Conservation (phyloP, 2,888 invertebrate species). For the Polydrusus pterygomalis region DNA sequence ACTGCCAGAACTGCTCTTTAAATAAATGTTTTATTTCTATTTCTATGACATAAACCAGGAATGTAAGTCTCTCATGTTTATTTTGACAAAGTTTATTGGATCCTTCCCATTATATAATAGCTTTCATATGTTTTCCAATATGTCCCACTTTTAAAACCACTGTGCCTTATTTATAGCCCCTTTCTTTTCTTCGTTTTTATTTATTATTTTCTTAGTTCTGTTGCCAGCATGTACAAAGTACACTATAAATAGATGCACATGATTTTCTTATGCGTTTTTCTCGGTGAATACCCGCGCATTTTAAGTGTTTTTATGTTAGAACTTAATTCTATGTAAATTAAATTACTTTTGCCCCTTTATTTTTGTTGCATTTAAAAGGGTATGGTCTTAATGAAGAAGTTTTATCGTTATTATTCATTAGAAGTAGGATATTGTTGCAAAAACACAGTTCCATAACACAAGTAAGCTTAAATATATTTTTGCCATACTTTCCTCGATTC, state of each 20-base stretch:
- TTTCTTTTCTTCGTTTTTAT: conserved; percentile 9
- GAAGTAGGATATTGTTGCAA: not conserved
- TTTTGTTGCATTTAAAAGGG: not conserved
- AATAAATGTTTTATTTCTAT: not conserved
- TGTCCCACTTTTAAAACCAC: conserved; percentile 22
- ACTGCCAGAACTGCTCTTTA: not conserved
- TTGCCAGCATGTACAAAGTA: conserved; percentile 18
- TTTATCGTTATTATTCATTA: not conserved
- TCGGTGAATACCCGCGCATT: not conserved
- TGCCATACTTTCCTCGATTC: no score
- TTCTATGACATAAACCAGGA: not conserved
- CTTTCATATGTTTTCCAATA: conserved; percentile 4
- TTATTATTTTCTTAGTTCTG: conserved; percentile 14
- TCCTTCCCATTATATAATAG: conserved; percentile 11
- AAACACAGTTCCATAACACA: not conserved
- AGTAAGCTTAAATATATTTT: not conserved
- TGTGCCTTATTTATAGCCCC: conserved; percentile 2
- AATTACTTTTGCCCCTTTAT: not conserved
- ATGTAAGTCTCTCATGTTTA: conserved; percentile 1
- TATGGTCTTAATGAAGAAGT: not conserved
- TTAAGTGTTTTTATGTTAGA: not conserved
- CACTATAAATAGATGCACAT: conserved; percentile 14
- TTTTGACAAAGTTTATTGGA: not conserved
- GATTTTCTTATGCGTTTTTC: conserved; percentile 9
- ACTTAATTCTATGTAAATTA: not conserved